Evolutionary conservation across 1,140 invertebrate species (phyloP).

Genomic region (Steinernema feltiae): DNA sequence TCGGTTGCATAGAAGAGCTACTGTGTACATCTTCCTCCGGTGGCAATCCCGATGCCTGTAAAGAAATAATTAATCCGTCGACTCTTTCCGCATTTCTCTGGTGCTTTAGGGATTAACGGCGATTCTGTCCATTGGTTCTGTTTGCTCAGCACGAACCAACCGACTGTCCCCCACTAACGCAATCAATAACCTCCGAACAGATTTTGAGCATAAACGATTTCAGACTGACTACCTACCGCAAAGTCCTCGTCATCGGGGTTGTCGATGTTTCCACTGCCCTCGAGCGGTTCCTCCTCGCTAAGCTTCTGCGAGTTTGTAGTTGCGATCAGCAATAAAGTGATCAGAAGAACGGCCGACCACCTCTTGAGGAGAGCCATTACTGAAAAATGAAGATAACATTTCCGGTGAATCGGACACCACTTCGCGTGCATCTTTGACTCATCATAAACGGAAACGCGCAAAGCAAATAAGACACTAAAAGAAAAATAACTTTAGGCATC

Average conservation of each 20-base stretch:
- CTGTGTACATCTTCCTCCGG: neutral
- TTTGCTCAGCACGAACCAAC: neutral
- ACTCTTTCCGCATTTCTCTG: neutral
- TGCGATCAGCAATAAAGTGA: neutral
- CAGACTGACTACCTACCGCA: neutral
- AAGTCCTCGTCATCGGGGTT: constrained; percentile 3
- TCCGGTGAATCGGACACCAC: neutral
- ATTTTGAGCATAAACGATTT: too few species aligned
- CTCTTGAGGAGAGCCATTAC: neutral
- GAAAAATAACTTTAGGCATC: neutral
- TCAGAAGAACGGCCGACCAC: neutral
- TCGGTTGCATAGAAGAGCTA: neutral
- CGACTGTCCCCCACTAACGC: neutral
- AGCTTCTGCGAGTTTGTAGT: neutral
- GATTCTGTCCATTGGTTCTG: neutral
- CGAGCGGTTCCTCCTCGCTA: neutral
- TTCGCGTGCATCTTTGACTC: neutral
- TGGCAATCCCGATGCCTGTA: neutral
- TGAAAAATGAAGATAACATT: neutral
- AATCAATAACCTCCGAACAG: neutral
- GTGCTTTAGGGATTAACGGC: neutral
- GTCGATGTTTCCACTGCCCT: neutral
- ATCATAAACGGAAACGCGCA: neutral
- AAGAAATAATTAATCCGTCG: neutral
- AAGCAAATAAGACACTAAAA: neutral